Percentiles rank a stretch among this genome's conserved stretches.
These are phyloP conservation scores for Clarias gariepinus DNA, from an alignment of 2,113 vertebrate genomes.

Conservation along the genomic window DNA sequence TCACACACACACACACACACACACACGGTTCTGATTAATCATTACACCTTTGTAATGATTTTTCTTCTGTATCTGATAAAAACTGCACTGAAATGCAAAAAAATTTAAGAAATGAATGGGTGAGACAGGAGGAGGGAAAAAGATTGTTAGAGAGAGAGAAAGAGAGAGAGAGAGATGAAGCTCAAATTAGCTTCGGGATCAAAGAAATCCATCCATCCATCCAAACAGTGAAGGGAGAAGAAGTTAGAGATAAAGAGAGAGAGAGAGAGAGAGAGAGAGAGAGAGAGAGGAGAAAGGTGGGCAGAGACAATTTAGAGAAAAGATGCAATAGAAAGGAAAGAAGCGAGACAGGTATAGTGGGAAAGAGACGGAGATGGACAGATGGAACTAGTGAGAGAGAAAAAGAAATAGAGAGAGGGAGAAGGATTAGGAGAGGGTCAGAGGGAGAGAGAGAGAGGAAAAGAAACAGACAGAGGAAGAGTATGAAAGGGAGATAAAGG, in stretches of 20 bases:
- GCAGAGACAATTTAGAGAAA: conserved; percentile 30
- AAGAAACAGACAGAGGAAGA: not conserved
- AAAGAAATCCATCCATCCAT: too few species aligned
- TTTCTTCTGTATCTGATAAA: not conserved
- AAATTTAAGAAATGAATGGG: too few species aligned
- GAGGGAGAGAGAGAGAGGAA: not conserved
- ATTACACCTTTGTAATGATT: not conserved
- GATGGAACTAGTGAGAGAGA: not conserved
- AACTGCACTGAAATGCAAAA: not conserved
- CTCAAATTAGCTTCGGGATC: too few species aligned
- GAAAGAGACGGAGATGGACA: conserved; percentile 26
- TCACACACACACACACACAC: not conserved
- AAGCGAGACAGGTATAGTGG: conserved; percentile 46
- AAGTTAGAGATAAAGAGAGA: conserved; percentile 17
- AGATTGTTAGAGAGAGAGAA: conserved; percentile 34
- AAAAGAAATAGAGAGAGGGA: conserved; percentile 38
- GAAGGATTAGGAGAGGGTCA: conserved; percentile 52
- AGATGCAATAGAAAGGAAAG: not conserved
- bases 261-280: not conserved
- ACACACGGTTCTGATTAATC: not conserved
- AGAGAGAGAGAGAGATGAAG: conserved; percentile 1
- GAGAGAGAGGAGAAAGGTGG: conserved; percentile 5
- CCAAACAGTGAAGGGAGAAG: not conserved
- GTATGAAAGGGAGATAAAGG: not conserved
- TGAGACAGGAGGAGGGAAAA: conserved; percentile 33